Conservation (phyloP, 2,113 vertebrate species). For the Rhombomys opimus region DNA sequence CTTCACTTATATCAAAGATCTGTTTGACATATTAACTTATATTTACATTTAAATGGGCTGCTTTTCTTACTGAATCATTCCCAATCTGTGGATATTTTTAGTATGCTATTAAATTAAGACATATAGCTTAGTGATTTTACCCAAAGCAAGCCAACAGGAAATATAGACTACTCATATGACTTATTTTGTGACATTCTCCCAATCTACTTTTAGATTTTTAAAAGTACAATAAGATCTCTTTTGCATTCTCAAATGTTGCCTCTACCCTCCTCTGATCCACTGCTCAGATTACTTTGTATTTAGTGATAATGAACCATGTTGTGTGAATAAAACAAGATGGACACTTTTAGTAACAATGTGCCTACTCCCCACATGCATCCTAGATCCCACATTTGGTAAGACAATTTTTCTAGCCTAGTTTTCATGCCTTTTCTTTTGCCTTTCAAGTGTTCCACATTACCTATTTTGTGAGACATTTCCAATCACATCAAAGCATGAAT, state of each 20-base stretch:
- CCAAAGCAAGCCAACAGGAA: background rate
- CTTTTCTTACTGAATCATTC: constrained; percentile 14
- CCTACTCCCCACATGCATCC: fast-evolving
- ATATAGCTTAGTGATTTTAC: constrained; percentile 6
- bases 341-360: background rate
- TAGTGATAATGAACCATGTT: background rate
- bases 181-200: background rate
- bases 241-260: background rate
- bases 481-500: background rate
- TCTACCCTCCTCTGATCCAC: background rate
- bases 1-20: constrained; percentile 22
- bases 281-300: background rate
- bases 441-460: background rate
- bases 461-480: background rate
- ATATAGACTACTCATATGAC: background rate
- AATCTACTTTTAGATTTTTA: background rate
- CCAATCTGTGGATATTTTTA: constrained; percentile 21
- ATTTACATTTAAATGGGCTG: constrained; percentile 31
- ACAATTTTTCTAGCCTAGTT: background rate
- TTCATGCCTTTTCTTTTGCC: fast-evolving
- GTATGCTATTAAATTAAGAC: constrained; percentile 26
- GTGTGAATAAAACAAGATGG: background rate
- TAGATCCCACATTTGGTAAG: background rate
- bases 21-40: constrained; percentile 38
- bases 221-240: background rate